Conservation (phyloP, 37 sponge, comb jelly and placozoan genomes). For the Axinella damicornis region DNA sequence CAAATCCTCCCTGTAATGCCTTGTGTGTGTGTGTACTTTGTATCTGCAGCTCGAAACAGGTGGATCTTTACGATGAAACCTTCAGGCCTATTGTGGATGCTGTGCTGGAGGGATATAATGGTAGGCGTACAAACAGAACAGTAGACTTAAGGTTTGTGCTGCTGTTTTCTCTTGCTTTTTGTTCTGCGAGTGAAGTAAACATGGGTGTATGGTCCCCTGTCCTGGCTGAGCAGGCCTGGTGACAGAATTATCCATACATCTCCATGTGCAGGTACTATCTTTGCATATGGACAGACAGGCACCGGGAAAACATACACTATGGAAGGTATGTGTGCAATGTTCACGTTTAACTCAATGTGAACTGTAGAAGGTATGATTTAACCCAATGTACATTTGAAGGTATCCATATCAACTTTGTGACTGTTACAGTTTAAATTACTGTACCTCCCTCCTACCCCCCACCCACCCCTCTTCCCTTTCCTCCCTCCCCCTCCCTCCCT, state of each 20-base stretch:
- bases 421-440: no score
- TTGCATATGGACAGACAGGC: slow-evolving; percentile 99
- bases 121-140: slow-evolving; percentile 22
- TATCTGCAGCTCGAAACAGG: slow-evolving; percentile 81
- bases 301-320: slow-evolving; percentile 98
- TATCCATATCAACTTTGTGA: no score
- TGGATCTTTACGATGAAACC: slow-evolving; percentile 89
- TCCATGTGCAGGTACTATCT: slow-evolving; percentile 83
- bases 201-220: no score
- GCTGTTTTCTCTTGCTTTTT: background rate
- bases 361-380: no score
- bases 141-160: background rate
- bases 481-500: background rate
- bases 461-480: background rate
- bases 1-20: no score
- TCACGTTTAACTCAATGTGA: no score
- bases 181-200: no score
- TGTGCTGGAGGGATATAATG: slow-evolving; percentile 94
- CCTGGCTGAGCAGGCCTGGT: no score
- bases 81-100: slow-evolving; percentile 88
- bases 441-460: background rate
- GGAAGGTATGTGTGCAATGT: slow-evolving; percentile 76
- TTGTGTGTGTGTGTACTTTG: background rate
- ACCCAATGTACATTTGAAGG: no score
- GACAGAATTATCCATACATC: no score